These are phyloP conservation scores for Phoxinus phoxinus DNA, from an alignment of 2,113 vertebrate genomes.

Conservation along the genomic window DNA sequence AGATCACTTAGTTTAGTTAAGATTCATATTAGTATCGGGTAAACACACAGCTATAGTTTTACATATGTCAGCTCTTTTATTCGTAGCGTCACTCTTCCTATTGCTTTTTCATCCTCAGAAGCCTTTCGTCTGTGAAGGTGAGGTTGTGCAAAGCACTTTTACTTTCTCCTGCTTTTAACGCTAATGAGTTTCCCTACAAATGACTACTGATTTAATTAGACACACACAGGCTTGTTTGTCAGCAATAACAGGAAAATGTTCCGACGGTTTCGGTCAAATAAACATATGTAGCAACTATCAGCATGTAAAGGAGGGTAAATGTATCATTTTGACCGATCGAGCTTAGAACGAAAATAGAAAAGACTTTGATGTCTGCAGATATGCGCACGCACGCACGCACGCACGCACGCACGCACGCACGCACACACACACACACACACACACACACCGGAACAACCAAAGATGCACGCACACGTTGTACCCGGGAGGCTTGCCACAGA, in stretches of 20 bases:
- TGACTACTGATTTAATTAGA: slow-evolving; percentile 61
- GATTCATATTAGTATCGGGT: neutral
- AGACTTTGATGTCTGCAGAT: slow-evolving; percentile 3
- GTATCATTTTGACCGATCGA: neutral
- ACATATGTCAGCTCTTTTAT: neutral
- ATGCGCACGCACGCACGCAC: neutral
- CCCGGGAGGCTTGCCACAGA: slow-evolving; percentile 64
- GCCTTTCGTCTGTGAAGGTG: neutral
- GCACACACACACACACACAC: neutral
- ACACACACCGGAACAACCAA: neutral
- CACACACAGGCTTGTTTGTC: slow-evolving; percentile 36
- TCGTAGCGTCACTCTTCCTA: neutral
- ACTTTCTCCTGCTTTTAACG: slow-evolving; percentile 45
- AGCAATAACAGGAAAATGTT: slow-evolving; percentile 11
- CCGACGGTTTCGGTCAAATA: neutral
- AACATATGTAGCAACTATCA: neutral
- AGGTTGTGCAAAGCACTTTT: slow-evolving; percentile 33
- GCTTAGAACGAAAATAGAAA: neutral
- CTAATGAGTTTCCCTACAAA: slow-evolving; percentile 68
- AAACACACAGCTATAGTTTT: neutral
- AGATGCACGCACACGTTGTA: slow-evolving; percentile 38
- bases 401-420: slow-evolving; percentile 16
- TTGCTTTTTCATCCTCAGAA: neutral
- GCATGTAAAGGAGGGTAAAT: neutral
- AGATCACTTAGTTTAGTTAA: neutral